Conservation (phyloP, 2,113 vertebrate genomes). For the Chamaea fasciata region DNA sequence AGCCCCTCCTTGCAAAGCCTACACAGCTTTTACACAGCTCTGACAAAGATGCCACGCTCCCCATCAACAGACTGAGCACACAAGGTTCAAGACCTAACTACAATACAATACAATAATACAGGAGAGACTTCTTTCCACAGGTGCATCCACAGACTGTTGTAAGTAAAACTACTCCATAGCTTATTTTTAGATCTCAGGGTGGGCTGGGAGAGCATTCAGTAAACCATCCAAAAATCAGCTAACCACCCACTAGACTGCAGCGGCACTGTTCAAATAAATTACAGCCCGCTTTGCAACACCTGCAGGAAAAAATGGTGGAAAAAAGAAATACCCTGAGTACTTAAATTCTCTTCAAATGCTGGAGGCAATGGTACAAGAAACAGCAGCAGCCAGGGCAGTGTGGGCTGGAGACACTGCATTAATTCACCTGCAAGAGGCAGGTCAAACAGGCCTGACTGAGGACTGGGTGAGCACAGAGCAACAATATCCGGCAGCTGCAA, state of each 20-base stretch:
- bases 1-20: background rate
- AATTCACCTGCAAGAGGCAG: background rate
- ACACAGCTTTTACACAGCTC: background rate
- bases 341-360: background rate
- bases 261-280: background rate
- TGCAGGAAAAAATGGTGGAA: background rate
- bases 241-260: constrained; percentile 39
- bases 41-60: rapidly evolving
- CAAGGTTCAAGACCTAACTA: background rate
- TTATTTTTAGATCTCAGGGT: constrained; percentile 20
- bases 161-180: background rate
- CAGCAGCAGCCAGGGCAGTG: background rate
- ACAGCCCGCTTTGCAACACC: background rate
- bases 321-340: background rate
- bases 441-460: background rate
- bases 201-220: background rate
- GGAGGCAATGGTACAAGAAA: background rate
- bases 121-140: background rate
- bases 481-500: constrained; percentile 44
- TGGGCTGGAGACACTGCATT: background rate
- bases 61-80: background rate
- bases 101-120: background rate
- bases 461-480: background rate
- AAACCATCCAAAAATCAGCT: constrained; percentile 30
- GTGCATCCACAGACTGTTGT: background rate